phyloP scores from a whole-genome alignment of 2,888 invertebrate species.

The Cantharis nigra region DNA sequence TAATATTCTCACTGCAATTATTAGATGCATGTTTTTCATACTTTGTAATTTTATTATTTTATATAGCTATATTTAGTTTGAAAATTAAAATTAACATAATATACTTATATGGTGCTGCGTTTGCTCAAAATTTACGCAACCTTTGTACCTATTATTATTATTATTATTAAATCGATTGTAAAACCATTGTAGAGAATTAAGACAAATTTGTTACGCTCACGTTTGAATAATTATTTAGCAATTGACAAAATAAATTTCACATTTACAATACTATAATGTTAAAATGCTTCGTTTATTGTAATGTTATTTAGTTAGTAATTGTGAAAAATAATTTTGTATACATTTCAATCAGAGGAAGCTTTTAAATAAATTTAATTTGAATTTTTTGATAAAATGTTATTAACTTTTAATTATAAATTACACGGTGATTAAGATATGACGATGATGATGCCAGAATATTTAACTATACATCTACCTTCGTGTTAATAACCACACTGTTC shows the following conservation, averaged over 20 bases:
- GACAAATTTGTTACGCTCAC: background rate
- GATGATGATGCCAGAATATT: slow-evolving; percentile 19
- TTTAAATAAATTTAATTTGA: background rate
- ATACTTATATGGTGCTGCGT: background rate
- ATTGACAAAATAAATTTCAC: background rate
- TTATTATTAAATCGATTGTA: background rate
- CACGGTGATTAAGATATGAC: background rate
- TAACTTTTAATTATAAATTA: background rate
- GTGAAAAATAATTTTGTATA: background rate
- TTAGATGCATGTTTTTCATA: no score
- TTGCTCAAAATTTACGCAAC: background rate
- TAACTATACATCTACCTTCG: slow-evolving; percentile 21
- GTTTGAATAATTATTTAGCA: background rate
- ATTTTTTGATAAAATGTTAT: background rate
- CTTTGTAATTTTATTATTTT: no score
- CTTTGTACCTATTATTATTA: background rate
- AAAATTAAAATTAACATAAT: background rate
- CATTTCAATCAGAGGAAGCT: background rate
- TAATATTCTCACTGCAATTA: no score
- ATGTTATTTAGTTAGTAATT: background rate
- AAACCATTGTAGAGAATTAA: background rate
- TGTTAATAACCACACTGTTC: slow-evolving; percentile 26
- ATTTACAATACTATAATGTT: background rate
- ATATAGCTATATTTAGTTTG: background rate
- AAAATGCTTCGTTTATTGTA: background rate